Base-by-base conservation (phyloP, 1,140 invertebrate species). In the Odontomachus brunneus region DNA sequence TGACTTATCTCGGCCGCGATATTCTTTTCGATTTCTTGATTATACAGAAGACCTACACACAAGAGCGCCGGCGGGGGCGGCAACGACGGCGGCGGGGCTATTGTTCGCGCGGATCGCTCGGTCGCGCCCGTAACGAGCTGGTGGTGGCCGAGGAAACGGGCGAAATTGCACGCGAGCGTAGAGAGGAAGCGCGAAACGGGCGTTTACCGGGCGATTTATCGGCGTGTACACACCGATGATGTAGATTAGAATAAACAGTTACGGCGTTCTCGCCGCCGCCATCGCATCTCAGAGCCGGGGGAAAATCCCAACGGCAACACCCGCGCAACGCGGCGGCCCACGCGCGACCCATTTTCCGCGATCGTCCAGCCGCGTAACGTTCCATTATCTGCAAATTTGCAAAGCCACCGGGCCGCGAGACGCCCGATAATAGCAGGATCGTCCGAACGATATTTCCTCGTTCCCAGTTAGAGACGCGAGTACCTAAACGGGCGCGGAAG, bases 161-260 rank as follows among this genome's bases (percentile, higher is more conserved):
- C 51, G 48, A 71, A 80, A 71, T 57, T 71, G 65, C 65, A 71
- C 75, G 63, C 75, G 51, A 26, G 38, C 65, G 65, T 57, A 71
- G 75, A 80, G 75, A 80, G 75, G 75, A 80, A 80, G 75, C 75
- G 75, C 75, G 51, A 80, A 29, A 63, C 59, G 71, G 81, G 81
- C 80, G 84, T 86, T 72, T 69, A 65, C 49, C 51, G 59, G 53
- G 67, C 84, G 87, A 84, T 84, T 78, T 88, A 88, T 85, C 86
- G 83, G 84, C 67, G 62, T 67, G 80, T 86, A 78, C 80, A 87
- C 69, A 62, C 82, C 86, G 82, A 87, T 82, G 86, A 87, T 87
- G 67, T 62, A 83, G 86, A 87, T 87, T 86, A 80, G 75, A 87
- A 87, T 87, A 84, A 87, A 87, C 85, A 87, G 86, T 87, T 87